phyloP scores from a whole-genome alignment of 2,113 vertebrate species.

The Leucopternis melanops region DNA sequence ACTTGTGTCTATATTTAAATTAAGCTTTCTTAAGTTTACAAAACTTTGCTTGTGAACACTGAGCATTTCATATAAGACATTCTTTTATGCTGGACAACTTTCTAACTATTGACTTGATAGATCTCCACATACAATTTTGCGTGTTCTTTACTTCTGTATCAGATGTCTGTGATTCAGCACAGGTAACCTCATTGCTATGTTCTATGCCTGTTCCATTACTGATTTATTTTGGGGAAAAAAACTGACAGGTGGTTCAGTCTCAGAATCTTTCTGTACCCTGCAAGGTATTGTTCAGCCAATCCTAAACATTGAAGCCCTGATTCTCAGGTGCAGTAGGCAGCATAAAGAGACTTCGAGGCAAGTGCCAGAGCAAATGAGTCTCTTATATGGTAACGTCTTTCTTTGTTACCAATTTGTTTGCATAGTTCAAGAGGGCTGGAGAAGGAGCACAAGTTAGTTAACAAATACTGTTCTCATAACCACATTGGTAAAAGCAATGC shows the following conservation, averaged over 20 bases:
- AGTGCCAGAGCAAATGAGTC: not conserved
- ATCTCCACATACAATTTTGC: not conserved
- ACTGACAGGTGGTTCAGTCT: not conserved
- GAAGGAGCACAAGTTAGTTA: not conserved
- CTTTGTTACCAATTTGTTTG: not conserved
- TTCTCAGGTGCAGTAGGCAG: not conserved
- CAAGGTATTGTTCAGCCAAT: not conserved
- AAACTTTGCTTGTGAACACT: constrained; percentile 32
- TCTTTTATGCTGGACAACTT: constrained; percentile 35
- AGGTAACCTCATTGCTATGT: not conserved
- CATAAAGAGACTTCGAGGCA: not conserved
- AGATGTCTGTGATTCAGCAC: not conserved
- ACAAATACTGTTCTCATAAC: not conserved
- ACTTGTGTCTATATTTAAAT: constrained; percentile 51
- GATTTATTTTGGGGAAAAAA: not conserved
- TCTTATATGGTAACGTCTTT: not conserved
- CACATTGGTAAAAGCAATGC: not conserved
- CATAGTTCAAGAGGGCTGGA: not conserved
- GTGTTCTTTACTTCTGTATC: not conserved
- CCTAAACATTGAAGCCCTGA: not conserved
- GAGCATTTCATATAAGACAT: constrained; percentile 30
- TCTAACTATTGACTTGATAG: constrained; percentile 11
- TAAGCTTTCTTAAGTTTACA: constrained; percentile 55
- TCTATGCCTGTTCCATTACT: not conserved
- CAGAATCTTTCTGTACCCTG: not conserved